phyloP scores from a whole-genome alignment of 1,140 invertebrate genomes.

The Tyrophagus putrescentiae region DNA sequence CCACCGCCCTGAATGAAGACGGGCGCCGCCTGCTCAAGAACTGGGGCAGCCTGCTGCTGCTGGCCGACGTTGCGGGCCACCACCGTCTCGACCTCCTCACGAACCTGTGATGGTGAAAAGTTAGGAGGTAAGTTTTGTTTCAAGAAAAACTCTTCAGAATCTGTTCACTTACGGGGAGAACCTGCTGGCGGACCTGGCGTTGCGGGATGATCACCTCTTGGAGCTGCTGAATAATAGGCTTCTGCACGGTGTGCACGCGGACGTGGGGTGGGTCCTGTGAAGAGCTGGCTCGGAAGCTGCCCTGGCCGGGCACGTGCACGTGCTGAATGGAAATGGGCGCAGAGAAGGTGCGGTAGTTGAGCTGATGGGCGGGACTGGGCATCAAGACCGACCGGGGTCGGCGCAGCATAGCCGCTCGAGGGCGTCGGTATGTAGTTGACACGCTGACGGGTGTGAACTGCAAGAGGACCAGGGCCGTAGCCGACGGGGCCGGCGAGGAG shows the following conservation, averaged over 20 bases:
- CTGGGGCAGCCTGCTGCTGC: too few relatives aligned
- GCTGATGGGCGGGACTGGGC: neutral
- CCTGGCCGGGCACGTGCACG: neutral
- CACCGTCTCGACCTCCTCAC: slow-evolving; percentile 19
- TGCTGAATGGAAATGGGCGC: neutral
- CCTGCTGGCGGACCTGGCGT: neutral
- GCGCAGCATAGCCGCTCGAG: neutral
- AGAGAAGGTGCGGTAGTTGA: neutral
- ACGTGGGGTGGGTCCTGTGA: neutral
- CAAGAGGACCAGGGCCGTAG: too few relatives aligned
- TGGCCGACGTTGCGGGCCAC: slow-evolving; percentile 14
- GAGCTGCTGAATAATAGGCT: neutral
- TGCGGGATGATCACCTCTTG: neutral
- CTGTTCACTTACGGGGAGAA: neutral
- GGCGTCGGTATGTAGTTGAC: neutral
- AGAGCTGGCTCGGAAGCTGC: neutral
- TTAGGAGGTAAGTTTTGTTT: too few relatives aligned
- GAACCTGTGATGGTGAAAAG: too few relatives aligned
- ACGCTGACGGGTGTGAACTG: neutral
- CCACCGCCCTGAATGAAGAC: too few relatives aligned
- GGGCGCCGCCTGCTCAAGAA: too few relatives aligned
- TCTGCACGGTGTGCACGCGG: neutral
- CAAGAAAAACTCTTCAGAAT: too few relatives aligned
- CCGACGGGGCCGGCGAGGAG: too few relatives aligned
- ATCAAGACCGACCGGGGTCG: neutral